Percentiles rank a stretch among this genome's conserved stretches.
Evolutionary conservation across 2,888 invertebrate genomes (phyloP).

Genomic region (Drosophila sordidapex): DNA sequence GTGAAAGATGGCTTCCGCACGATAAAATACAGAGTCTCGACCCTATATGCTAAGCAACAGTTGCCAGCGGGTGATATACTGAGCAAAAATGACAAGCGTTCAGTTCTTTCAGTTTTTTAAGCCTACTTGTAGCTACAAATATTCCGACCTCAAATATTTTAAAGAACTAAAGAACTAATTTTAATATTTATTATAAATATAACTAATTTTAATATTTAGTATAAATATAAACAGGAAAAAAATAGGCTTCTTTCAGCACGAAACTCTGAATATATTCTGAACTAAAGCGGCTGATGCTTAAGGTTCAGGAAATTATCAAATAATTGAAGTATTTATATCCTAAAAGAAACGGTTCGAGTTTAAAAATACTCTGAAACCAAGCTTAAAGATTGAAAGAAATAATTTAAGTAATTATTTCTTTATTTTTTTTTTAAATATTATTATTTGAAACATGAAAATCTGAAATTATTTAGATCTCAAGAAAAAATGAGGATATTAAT

Average conservation of each 20-base stretch:
- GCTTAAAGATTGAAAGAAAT: neutral
- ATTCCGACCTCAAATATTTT: neutral
- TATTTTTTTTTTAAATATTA: neutral
- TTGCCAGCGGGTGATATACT: constrained; percentile 20
- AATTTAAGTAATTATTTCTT: too few relatives aligned
- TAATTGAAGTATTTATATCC: neutral
- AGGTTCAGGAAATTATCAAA: neutral
- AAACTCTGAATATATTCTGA: too few relatives aligned
- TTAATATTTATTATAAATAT: neutral
- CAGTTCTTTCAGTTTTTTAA: neutral
- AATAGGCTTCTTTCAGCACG: too few relatives aligned
- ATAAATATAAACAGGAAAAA: neutral
- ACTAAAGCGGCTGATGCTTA: neutral
- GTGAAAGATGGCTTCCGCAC: constrained; percentile 79
- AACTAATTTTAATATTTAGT: neutral
- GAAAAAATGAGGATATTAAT: neutral
- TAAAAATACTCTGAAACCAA: neutral
- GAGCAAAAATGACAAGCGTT: neutral
- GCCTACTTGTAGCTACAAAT: neutral
- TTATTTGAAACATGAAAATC: neutral
- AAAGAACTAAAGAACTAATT: neutral
- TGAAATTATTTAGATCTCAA: neutral
- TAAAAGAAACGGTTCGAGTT: too few relatives aligned
- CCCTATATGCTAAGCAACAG: constrained; percentile 67
- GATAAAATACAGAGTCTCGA: constrained; percentile 56